These are phyloP conservation scores for Oligia strigilis DNA, from an alignment of 2,888 invertebrate genomes.

Conservation along the genomic window DNA sequence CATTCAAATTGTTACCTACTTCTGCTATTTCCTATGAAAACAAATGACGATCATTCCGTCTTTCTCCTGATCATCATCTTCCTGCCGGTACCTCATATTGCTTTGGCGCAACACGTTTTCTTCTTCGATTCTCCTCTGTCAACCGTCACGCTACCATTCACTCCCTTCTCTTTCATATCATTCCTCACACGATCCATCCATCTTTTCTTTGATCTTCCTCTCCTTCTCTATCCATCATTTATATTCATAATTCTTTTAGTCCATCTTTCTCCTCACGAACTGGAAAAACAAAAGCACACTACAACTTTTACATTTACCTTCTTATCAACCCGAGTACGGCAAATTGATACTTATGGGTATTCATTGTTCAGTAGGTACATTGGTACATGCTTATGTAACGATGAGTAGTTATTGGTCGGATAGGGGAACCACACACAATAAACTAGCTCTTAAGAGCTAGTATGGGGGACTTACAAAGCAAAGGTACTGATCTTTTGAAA, in stretches of 20 bases:
- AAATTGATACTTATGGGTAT: slow-evolving; percentile 19
- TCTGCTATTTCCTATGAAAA: slow-evolving; percentile 1
- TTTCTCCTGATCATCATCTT: not conserved
- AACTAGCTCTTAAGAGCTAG: not conserved
- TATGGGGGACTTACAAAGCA: slow-evolving; percentile 29
- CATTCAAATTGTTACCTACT: not conserved
- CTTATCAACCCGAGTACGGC: not conserved
- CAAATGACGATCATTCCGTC: slow-evolving; percentile 3
- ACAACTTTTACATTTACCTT: not conserved
- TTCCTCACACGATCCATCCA: not conserved
- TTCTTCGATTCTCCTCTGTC: not conserved
- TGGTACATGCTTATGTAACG: not conserved
- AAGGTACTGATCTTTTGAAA: not conserved
- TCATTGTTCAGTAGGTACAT: not conserved
- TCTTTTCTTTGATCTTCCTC: not conserved
- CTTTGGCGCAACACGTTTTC: not conserved
- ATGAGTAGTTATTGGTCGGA: slow-evolving; percentile 5
- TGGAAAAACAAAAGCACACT: not conserved
- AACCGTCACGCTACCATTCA: not conserved
- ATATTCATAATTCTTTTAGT: not conserved
- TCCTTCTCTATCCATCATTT: not conserved
- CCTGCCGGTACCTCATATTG: not conserved
- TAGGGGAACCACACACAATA: slow-evolving; percentile 25
- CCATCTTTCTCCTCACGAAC: too few relatives aligned
- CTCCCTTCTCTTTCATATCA: not conserved